phyloP scores from a whole-genome alignment of 1,140 invertebrate genomes.

The Nilaparvata lugens region DNA sequence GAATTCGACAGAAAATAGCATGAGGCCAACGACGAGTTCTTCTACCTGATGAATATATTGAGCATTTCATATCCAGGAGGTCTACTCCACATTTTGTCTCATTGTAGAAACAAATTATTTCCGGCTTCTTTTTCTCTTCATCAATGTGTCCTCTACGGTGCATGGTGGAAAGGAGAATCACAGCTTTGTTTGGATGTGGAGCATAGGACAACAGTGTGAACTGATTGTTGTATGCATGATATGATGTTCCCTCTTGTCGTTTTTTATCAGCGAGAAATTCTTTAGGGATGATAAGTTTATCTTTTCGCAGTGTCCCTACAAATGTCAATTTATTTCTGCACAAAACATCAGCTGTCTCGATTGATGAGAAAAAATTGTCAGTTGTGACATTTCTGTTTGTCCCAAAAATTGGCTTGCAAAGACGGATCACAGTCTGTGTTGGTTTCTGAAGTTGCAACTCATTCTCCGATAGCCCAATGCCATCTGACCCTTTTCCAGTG shows the following conservation, averaged over 20 bases:
- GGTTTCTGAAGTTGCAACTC: too few species aligned
- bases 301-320: constrained; percentile 38
- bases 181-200: constrained; percentile 24
- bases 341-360: constrained; percentile 31
- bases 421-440: constrained; percentile 1
- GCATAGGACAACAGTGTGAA: constrained; percentile 16
- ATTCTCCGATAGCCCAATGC: constrained; percentile 22
- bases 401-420: constrained; percentile 20
- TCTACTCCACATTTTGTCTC: constrained; percentile 30
- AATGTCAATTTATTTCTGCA: constrained; percentile 29
- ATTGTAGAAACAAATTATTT: constrained; percentile 29
- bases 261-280: constrained; percentile 20
- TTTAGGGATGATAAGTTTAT: constrained; percentile 35
- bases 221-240: constrained; percentile 13
- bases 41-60: constrained; percentile 22
- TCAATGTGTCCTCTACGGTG: constrained; percentile 25
- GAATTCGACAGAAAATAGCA: constrained; percentile 26
- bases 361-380: constrained; percentile 36
- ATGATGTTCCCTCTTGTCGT: background rate
- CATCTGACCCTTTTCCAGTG: too few species aligned
- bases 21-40: constrained; percentile 28
- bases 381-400: constrained; percentile 32
- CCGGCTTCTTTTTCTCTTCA: constrained; percentile 24
- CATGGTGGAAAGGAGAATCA: constrained; percentile 29
- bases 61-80: constrained; percentile 28